These are phyloP conservation scores for Pteruthius melanotis DNA, from an alignment of 2,113 vertebrate species.

Conservation along the genomic window DNA sequence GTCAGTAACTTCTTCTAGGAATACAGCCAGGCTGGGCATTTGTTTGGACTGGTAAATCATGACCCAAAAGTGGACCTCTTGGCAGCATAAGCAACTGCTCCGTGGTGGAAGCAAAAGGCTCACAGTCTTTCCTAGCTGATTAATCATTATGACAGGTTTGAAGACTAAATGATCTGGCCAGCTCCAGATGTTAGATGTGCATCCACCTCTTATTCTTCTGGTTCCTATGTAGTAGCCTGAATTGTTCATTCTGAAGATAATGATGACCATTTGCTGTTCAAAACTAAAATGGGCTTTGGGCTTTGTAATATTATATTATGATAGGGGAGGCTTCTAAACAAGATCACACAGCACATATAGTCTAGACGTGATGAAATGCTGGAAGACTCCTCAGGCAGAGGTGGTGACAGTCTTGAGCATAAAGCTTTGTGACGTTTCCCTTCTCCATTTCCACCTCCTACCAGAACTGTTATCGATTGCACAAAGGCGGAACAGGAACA, in stretches of 20 bases:
- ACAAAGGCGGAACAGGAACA: background rate
- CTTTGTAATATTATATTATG: constrained; percentile 10
- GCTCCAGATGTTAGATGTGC: constrained; percentile 2
- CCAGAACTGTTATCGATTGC: background rate
- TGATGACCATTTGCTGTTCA: background rate
- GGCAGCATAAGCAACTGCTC: background rate
- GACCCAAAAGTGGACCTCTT: background rate
- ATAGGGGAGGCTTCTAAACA: background rate
- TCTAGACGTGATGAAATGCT: constrained; percentile 21
- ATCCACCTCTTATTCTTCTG: background rate
- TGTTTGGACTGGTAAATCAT: background rate
- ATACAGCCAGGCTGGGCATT: background rate
- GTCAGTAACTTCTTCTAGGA: constrained; percentile 3
- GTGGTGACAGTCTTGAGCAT: background rate
- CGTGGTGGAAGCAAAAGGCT: background rate
- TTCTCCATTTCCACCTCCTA: background rate
- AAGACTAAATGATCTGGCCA: constrained; percentile 9
- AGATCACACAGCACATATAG: background rate
- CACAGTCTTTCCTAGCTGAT: background rate
- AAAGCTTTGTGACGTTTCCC: background rate
- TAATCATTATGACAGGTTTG: constrained; percentile 34
- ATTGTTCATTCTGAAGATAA: background rate
- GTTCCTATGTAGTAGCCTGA: background rate
- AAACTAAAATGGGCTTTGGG: background rate
- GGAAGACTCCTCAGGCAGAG: background rate